Percentiles rank a stretch among this genome's conserved stretches.
Conservation (phyloP, 2,797 vertebrate species). For the Falco rusticolus region DNA sequence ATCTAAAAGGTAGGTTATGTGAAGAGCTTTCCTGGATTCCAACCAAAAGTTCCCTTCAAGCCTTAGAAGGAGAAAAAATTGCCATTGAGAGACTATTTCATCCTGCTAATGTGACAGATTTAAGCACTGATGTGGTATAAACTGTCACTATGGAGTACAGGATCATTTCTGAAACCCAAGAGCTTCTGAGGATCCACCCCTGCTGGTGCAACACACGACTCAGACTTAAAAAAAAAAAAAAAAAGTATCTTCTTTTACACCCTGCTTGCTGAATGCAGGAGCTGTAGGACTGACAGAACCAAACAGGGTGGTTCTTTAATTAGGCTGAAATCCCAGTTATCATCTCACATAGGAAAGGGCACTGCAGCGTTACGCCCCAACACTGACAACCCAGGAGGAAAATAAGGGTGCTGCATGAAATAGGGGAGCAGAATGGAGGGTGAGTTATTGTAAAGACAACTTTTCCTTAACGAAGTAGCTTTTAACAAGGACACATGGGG, state of each 20-base stretch:
- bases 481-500: background rate
- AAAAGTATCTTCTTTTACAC: too few relatives aligned
- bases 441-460: too few relatives aligned
- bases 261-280: background rate
- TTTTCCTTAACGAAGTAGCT: background rate
- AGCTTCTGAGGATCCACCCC: background rate
- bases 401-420: background rate
- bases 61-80: background rate
- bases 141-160: background rate
- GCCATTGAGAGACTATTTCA: background rate
- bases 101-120: background rate
- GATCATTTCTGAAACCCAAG: background rate
- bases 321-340: background rate
- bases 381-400: background rate
- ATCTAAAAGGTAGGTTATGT: background rate
- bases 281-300: background rate
- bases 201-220: background rate
- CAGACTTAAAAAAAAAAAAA: background rate
- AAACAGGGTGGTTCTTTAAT: background rate
- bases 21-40: background rate
- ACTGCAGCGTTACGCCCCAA: background rate
- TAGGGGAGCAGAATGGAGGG: background rate
- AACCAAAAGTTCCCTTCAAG: background rate
- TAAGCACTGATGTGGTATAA: background rate
- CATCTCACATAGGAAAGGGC: background rate